Evolutionary conservation across 2,888 invertebrate genomes (phyloP).

Genomic region (Cerastis rubricosa): DNA sequence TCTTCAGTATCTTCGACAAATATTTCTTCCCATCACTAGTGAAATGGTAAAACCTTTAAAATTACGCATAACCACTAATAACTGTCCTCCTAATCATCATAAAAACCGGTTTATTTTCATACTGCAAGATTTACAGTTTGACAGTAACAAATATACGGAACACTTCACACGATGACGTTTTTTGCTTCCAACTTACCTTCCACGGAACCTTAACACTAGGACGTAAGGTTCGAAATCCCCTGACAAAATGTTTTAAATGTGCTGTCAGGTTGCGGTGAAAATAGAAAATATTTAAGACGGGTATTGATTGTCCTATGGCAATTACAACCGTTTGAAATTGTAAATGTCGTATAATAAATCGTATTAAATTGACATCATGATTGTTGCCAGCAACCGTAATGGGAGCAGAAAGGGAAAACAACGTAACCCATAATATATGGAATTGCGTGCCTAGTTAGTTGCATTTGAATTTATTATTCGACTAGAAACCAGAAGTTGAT

Average conservation of each 20-base stretch:
- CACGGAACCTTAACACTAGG: background rate
- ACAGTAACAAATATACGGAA: conserved; percentile 69
- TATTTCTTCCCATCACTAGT: conserved; percentile 19
- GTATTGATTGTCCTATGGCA: conserved; percentile 73
- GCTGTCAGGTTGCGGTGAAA: conserved; percentile 6
- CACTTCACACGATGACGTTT: conserved; percentile 25
- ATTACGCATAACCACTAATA: conserved; percentile 39
- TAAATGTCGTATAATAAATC: conserved; percentile 74
- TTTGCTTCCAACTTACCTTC: background rate
- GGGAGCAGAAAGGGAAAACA: conserved; percentile 50
- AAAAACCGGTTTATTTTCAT: conserved; percentile 65
- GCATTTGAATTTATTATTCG: conserved; percentile 53
- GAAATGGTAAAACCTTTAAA: conserved; percentile 21
- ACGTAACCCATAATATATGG: conserved; percentile 49
- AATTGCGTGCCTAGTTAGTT: conserved; percentile 43
- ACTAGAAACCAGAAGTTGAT: conserved; percentile 42
- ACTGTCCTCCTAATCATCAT: conserved; percentile 39
- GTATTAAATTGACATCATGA: conserved; percentile 76
- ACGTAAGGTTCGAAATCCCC: conserved; percentile 22
- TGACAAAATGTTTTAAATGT: background rate
- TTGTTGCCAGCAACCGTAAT: conserved; percentile 64
- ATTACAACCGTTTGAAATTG: conserved; percentile 72
- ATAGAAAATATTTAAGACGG: conserved; percentile 66
- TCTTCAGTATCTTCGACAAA: background rate
- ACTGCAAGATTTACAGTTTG: conserved; percentile 59